Base-by-base conservation (phyloP, 2,888 invertebrate genomes). In the Acanthopleura granulata region DNA sequence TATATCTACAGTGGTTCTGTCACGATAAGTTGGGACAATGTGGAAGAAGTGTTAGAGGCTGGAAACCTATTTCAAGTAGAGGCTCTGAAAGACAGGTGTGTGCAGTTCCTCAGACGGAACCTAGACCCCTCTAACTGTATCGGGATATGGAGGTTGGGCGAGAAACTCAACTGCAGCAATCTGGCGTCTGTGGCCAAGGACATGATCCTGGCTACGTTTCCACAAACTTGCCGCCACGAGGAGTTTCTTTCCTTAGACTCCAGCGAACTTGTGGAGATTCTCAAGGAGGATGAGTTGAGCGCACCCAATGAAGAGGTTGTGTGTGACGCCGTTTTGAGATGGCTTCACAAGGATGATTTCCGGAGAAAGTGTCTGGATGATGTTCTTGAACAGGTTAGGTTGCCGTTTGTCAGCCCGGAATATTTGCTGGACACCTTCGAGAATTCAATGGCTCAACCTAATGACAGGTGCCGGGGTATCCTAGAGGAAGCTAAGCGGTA, bases 11-110 rank as follows among this genome's bases (percentile, higher is more conserved):
- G 95, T 66, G 93, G 96, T 72, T 93, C 94, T 81, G 93, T 96
- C 74, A 93, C 94, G 78, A 93, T 97, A 29, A 94, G 93, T 75
- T 93, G 94, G 70, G 93, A 94, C 70, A 97, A 96, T 87, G 96
- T 96, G 0, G 94, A 94, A 84, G 85, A 88, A 70, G 73, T 87
- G n/a, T 91, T 97, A 18, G 93, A 95, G 85, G 94, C 95, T 0
- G 95, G 97, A 0, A 97, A 97, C 91, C 96, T 96, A 87, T 93
- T 97, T 73, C 94, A 95, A 83, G 94, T 97, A 83, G 91, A 94
- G 73, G 95, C 95, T 0, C 93, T 97, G 69, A 92, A 95, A 75
- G 93, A 94, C 78, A 92, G 95, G 49, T 97, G 97, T 90, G 95
- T 95, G 85, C 93, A 94, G 51, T 95, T 93, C 87, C 92, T 97